Percentiles rank a stretch among this genome's conserved stretches.
phyloP scores from a whole-genome alignment of 2,797 vertebrate species.

The Heliangelus exortis region DNA sequence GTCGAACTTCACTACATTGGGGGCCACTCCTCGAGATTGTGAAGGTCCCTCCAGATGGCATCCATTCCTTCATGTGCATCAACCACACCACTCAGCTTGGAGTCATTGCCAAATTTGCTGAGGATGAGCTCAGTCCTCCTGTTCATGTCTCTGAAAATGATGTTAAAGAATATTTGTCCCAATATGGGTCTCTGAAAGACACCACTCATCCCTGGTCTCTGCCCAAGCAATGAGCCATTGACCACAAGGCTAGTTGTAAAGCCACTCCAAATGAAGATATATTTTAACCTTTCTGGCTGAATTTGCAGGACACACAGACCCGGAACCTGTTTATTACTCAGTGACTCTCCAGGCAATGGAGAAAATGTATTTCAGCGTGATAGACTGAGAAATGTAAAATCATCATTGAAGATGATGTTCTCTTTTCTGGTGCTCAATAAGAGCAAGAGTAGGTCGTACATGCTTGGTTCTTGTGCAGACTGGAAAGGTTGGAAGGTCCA shows the following conservation, averaged over 20 bases:
- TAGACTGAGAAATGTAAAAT: not conserved
- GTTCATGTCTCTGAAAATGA: not conserved
- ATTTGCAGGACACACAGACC: not conserved
- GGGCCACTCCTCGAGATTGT: not conserved
- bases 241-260: not conserved
- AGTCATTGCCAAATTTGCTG: not conserved
- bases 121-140: not conserved
- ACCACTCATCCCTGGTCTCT: not conserved
- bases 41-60: not conserved
- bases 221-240: rapidly evolving
- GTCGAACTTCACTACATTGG: not conserved
- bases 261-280: not conserved
- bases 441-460: not conserved
- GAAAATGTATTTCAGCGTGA: not conserved
- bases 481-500: not conserved
- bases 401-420: not conserved
- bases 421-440: not conserved
- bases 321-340: not conserved
- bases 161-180: not conserved
- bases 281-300: not conserved
- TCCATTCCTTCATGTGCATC: not conserved
- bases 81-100: not conserved
- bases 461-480: not conserved
- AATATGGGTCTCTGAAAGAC: rapidly evolving
- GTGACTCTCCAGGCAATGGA: not conserved